Base-by-base conservation (phyloP, 1,140 invertebrate species). In the Stenopsyche tienmushanensis region DNA sequence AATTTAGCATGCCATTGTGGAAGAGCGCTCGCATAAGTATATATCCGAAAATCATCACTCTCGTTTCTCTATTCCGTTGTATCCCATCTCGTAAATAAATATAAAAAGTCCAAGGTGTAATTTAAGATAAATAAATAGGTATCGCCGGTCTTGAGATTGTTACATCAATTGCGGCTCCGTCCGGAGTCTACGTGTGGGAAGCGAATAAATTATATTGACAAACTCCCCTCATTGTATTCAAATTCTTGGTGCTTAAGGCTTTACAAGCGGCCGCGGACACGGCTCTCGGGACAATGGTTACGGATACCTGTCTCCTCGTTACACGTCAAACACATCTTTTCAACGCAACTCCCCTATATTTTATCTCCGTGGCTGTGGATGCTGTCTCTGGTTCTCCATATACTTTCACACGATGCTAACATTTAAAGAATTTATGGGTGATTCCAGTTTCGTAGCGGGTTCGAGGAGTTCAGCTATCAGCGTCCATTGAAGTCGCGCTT, bases 151-250 rank as follows among this genome's bases (percentile, higher is more conserved):
- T n/a, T n/a, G n/a, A n/a, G n/a, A n/a, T n/a, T n/a, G n/a, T n/a
- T n/a, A n/a, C n/a, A n/a, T n/a, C n/a, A n/a, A n/a, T n/a, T 34
- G 29, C 29, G 50, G 8, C 18, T 53, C 18, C 13, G 50, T 53
- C 10, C 21, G n/a, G n/a, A n/a, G n/a, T n/a, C n/a, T 53, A 26
- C 23, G 62, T 26, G 62, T 64, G 62, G 66, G 66, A 44, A 50
- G 62, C 39, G 62, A 60, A 68, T 65, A 68, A 53, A 68, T 68
- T 68, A 68, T 64, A 68, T 64, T 64, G 66, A 65, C 66, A 68
- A 68, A 68, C 66, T 68, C 62, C 34, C 24, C 34, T 68, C 66
- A 68, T 68, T 68, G 66, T 68, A 68, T 68, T 68, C 53, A 68
- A 68, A 68, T 68, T 50, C 53, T 39, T 13, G 17, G 49, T 34